phyloP scores from a whole-genome alignment of 2,797 vertebrate genomes.

The Necrosyrtes monachus region DNA sequence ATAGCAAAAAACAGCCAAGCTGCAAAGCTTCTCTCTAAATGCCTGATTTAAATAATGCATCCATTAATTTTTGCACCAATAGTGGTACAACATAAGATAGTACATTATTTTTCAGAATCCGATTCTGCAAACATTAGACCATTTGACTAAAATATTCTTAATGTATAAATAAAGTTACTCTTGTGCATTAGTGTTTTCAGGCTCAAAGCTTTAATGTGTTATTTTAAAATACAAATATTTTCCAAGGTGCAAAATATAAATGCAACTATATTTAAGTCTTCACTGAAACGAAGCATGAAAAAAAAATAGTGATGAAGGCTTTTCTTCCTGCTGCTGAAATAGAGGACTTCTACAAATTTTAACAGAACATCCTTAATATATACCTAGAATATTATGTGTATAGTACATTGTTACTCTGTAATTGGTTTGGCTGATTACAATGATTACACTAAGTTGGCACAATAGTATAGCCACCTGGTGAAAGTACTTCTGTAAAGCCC shows the following conservation, averaged over 20 bases:
- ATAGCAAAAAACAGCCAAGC: background rate
- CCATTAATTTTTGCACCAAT: conserved; percentile 56
- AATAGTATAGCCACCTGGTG: background rate
- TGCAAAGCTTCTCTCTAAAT: conserved; percentile 33
- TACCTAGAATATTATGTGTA: background rate
- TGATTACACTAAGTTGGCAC: conserved; percentile 22
- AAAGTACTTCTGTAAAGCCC: background rate
- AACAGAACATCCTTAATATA: conserved; percentile 21
- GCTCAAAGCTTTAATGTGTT: conserved; percentile 47
- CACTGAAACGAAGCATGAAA: background rate
- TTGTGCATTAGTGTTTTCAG: conserved; percentile 59
- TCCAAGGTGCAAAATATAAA: conserved; percentile 25
- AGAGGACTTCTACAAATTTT: conserved; percentile 5
- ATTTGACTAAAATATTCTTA: conserved; percentile 49
- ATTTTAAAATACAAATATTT: conserved; percentile 52
- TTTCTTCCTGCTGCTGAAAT: conserved; percentile 1
- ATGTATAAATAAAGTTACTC: conserved; percentile 60
- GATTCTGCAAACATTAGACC: conserved; percentile 38
- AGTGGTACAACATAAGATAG: conserved; percentile 11
- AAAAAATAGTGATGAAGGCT: background rate
- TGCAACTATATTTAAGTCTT: conserved; percentile 3
- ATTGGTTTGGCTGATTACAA: conserved; percentile 33
- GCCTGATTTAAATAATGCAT: conserved; percentile 52
- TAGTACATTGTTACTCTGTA: background rate
- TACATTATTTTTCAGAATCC: conserved; percentile 39